phyloP scores from a whole-genome alignment of 2,888 invertebrate genomes.

The Agonopterix subpropinquella region DNA sequence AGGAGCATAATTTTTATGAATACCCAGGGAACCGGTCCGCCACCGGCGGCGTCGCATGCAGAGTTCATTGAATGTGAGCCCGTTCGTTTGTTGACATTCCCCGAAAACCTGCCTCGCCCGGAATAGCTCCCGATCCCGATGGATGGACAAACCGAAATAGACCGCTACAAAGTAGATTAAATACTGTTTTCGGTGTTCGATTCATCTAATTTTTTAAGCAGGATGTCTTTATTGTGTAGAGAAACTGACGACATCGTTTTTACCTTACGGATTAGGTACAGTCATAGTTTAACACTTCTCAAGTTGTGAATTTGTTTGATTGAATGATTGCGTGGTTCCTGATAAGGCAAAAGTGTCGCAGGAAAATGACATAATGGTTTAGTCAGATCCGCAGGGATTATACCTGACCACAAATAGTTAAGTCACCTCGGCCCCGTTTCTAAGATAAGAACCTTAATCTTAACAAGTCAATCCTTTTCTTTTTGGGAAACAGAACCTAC shows the following conservation, averaged over 20 bases:
- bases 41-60: conserved; percentile 46
- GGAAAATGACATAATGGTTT: conserved; percentile 1
- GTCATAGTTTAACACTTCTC: conserved; percentile 1
- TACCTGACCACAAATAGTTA: conserved; percentile 3
- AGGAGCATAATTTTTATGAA: conserved; percentile 70
- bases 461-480: no score
- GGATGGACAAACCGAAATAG: conserved; percentile 68
- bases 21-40: conserved; percentile 63
- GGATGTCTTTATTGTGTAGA: conserved; percentile 17
- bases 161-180: conserved; percentile 48
- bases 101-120: conserved; percentile 73
- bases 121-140: conserved; percentile 65
- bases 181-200: conserved; percentile 56
- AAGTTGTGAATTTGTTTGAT: conserved; percentile 2
- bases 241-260: not conserved
- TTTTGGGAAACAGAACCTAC: no score
- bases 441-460: no score
- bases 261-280: conserved; percentile 1
- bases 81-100: conserved; percentile 74
- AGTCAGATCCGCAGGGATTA: not conserved
- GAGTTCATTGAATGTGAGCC: conserved; percentile 71
- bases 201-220: conserved; percentile 13
- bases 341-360: conserved; percentile 1
- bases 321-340: conserved; percentile 5
- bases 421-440: no score